Conservation (phyloP, 2,888 invertebrate genomes). For the Pandemis corylana region DNA sequence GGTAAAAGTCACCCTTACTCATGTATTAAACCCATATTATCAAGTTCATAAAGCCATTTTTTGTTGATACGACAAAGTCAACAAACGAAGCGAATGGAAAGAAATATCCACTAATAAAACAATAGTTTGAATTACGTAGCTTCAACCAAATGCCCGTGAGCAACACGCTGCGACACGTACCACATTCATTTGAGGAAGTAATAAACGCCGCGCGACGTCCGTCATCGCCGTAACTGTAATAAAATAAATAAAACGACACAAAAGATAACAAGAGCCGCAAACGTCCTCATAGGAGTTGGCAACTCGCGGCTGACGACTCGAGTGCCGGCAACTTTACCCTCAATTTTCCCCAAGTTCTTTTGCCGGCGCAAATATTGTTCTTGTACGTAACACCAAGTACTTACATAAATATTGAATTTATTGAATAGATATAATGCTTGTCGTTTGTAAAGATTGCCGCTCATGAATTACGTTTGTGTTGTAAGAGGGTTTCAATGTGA, state of each 20-base stretch:
- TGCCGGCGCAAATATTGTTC: slow-evolving; percentile 22
- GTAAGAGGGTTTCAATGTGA: slow-evolving; percentile 3
- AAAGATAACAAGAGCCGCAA: slow-evolving; percentile 24
- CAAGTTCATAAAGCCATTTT: too few relatives aligned
- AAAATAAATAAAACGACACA: slow-evolving; percentile 21
- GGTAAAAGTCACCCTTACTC: too few relatives aligned
- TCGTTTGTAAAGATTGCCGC: slow-evolving; percentile 20
- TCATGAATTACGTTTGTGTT: slow-evolving; percentile 18
- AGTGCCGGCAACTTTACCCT: slow-evolving; percentile 16
- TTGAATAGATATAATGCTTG: slow-evolving; percentile 13
- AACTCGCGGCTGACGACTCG: slow-evolving; percentile 1
- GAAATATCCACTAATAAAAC: too few relatives aligned
- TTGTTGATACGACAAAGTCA: too few relatives aligned
- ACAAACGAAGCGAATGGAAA: too few relatives aligned
- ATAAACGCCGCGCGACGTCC: not conserved
- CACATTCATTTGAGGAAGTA: not conserved
- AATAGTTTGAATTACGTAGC: too few relatives aligned
- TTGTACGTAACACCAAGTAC: slow-evolving; percentile 18
- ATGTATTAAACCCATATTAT: too few relatives aligned
- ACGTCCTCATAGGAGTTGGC: slow-evolving; percentile 11
- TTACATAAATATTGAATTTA: slow-evolving; percentile 25
- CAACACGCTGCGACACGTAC: not conserved
- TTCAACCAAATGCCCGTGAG: not conserved
- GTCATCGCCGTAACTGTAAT: slow-evolving; percentile 11
- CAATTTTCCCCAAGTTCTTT: slow-evolving; percentile 13